Evolutionary conservation across 2,113 vertebrate genomes (phyloP).

Genomic region (Barnardius zonarius): DNA sequence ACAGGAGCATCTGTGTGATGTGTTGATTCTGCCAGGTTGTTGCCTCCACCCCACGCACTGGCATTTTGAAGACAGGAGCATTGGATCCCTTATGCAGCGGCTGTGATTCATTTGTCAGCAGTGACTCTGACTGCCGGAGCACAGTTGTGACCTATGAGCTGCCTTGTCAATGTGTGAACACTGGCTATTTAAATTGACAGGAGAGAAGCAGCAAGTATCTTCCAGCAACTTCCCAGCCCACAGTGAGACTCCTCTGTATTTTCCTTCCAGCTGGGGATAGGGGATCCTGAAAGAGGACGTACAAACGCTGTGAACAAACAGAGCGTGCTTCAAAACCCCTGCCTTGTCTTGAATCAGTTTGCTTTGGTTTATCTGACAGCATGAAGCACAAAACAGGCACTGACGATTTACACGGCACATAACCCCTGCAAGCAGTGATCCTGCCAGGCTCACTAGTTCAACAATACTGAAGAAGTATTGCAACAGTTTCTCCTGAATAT

Average conservation of each 20-base stretch:
- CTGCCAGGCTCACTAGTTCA: background rate
- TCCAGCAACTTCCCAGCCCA: background rate
- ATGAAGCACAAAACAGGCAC: fast-evolving
- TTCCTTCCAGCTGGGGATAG: background rate
- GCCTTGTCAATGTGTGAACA: background rate
- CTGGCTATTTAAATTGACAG: background rate
- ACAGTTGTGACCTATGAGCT: background rate
- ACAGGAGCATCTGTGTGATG: background rate
- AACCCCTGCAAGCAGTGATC: background rate
- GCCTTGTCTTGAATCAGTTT: background rate
- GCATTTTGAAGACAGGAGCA: background rate
- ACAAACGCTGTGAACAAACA: background rate
- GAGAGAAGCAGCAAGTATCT: background rate
- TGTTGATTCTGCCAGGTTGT: background rate
- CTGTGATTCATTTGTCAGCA: background rate
- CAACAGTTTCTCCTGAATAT: background rate
- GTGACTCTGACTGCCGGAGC: background rate
- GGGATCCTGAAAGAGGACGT: background rate
- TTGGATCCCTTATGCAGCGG: background rate
- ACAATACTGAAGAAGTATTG: background rate
- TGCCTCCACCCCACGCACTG: background rate
- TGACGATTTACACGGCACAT: background rate
- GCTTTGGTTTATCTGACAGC: background rate
- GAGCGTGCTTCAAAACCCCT: background rate
- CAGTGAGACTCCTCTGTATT: background rate